A percentile compares a stretch with the other conserved stretches of the same genome.
These are phyloP conservation scores for Tenthredo scrophulariae DNA, from an alignment of 2,888 invertebrate species.

Conservation along the genomic window DNA sequence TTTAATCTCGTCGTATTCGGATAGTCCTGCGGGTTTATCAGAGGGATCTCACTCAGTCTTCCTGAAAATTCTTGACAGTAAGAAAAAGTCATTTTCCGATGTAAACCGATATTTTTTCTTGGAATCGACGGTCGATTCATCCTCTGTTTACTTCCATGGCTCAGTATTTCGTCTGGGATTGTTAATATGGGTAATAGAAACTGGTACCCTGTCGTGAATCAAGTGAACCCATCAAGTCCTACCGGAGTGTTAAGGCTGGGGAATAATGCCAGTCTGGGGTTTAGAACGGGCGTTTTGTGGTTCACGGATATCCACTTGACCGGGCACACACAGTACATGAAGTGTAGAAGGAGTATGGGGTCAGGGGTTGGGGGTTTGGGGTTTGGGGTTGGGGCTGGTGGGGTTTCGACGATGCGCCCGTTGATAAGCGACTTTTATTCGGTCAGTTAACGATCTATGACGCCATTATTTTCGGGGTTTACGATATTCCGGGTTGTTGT, in stretches of 20 bases:
- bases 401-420: background rate
- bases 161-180: background rate
- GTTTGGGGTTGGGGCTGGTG: background rate
- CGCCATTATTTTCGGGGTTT: constrained; percentile 35
- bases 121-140: background rate
- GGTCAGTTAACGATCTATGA: constrained; percentile 46
- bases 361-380: background rate
- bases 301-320: constrained; percentile 44
- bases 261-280: constrained; percentile 3
- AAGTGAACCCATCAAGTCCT: background rate
- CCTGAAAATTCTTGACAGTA: no score
- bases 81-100: no score
- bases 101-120: background rate
- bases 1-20: no score
- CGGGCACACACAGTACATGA: background rate
- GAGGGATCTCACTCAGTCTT: no score
- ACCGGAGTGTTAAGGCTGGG: background rate
- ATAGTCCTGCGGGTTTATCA: no score
- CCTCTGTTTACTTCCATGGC: background rate
- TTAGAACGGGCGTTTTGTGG: constrained; percentile 27
- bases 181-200: constrained; percentile 34
- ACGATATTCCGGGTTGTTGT: constrained; percentile 19
- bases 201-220: constrained; percentile 30
- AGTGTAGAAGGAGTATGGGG: background rate
- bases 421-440: constrained; percentile 50